Conservation (phyloP, 1,140 invertebrate genomes). For the Delia radicum region DNA sequence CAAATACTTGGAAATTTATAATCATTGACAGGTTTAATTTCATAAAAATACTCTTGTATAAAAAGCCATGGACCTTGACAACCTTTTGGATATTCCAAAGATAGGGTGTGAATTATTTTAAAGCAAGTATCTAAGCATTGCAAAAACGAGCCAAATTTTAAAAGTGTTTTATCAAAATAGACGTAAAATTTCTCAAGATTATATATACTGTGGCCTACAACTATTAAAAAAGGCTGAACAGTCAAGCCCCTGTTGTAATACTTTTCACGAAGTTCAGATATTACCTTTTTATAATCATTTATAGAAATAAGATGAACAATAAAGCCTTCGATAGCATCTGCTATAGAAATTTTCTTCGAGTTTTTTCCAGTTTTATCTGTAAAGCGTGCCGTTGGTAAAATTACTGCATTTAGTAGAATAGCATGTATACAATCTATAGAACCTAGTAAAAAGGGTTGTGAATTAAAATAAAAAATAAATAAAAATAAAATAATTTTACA, state of each 20-base stretch:
- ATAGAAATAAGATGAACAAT: not conserved
- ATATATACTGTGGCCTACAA: not conserved
- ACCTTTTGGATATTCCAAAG: slow-evolving; percentile 14
- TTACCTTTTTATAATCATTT: not conserved
- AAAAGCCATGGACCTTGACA: not conserved
- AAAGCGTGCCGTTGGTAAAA: not conserved
- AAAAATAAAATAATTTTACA: too few relatives aligned
- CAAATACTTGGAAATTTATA: not conserved
- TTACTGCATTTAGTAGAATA: not conserved
- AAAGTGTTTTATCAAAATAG: slow-evolving; percentile 9
- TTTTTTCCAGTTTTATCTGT: not conserved
- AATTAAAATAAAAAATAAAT: too few relatives aligned
- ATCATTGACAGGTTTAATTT: not conserved
- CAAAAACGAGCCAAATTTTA: slow-evolving; percentile 8
- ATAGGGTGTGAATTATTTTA: slow-evolving; percentile 15
- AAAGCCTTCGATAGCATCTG: not conserved
- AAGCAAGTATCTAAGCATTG: slow-evolving; percentile 24
- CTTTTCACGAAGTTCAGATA: not conserved
- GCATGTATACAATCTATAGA: not conserved
- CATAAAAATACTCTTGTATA: slow-evolving; percentile 23
- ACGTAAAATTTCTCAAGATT: slow-evolving; percentile 8
- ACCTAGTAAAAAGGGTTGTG: too few relatives aligned
- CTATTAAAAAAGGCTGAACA: not conserved
- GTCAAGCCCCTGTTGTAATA: not conserved
- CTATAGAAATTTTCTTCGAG: not conserved